These are phyloP conservation scores for Brenthis ino DNA, from an alignment of 2,888 invertebrate genomes.

Conservation along the genomic window DNA sequence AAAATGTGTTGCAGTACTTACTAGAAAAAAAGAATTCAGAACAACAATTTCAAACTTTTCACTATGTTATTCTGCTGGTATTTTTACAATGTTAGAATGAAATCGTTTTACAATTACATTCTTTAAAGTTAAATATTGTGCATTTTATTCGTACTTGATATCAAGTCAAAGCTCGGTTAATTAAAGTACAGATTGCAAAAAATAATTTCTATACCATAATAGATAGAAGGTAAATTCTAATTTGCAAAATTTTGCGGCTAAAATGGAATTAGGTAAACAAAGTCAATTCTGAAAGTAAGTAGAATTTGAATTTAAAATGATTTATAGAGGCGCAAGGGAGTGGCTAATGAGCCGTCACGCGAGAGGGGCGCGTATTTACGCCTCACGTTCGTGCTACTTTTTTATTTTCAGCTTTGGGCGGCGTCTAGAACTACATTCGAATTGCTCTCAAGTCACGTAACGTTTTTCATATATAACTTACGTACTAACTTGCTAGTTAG, in stretches of 20 bases:
- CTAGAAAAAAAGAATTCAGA: not conserved
- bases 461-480: slow-evolving; percentile 16
- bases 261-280: slow-evolving; percentile 76
- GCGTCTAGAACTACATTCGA: slow-evolving; percentile 48
- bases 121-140: no score
- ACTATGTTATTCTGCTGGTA: no score
- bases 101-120: no score
- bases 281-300: slow-evolving; percentile 80
- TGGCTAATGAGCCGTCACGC: slow-evolving; percentile 81
- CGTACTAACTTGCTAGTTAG: not conserved
- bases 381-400: slow-evolving; percentile 58
- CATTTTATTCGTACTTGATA: no score
- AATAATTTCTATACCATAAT: slow-evolving; percentile 41
- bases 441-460: slow-evolving; percentile 37
- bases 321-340: slow-evolving; percentile 79
- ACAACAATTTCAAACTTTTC: not conserved
- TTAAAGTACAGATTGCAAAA: no score
- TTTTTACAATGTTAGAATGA: no score
- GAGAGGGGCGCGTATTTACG: slow-evolving; percentile 78
- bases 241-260: slow-evolving; percentile 75
- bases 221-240: slow-evolving; percentile 73
- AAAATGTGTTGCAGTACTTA: slow-evolving; percentile 35
- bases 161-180: no score
- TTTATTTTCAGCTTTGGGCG: slow-evolving; percentile 67
- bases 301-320: slow-evolving; percentile 82